A percentile compares a stretch with the other conserved stretches of the same genome.
These are phyloP conservation scores for Leuciscus waleckii DNA, from an alignment of 2,797 vertebrate genomes.

Conservation along the genomic window DNA sequence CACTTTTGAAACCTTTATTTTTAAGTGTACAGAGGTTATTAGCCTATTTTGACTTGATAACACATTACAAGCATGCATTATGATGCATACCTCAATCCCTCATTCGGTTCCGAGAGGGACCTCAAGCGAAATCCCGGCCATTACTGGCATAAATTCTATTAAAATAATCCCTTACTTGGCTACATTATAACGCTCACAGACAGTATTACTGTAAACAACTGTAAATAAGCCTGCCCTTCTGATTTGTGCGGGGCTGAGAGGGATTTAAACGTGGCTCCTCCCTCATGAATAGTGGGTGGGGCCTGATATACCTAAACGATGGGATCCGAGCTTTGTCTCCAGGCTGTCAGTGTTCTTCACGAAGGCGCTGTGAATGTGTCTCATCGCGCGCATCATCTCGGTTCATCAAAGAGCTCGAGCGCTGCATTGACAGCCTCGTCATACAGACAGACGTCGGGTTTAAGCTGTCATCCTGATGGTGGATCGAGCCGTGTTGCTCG, in stretches of 20 bases:
- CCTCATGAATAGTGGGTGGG: conserved; percentile 72
- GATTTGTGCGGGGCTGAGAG: conserved; percentile 51
- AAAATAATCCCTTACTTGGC: conserved; percentile 1
- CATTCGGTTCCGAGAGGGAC: background rate
- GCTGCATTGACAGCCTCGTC: conserved; percentile 24
- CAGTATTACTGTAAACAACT: conserved; percentile 36
- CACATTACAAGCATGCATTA: too few species aligned
- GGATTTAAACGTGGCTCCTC: conserved; percentile 74
- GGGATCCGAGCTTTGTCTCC: conserved; percentile 73
- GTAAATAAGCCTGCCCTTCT: conserved; percentile 35
- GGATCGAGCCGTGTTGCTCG: conserved; percentile 39
- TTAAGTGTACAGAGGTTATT: background rate
- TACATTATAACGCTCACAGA: conserved; percentile 3
- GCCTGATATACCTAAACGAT: conserved; percentile 77
- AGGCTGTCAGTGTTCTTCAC: conserved; percentile 72
- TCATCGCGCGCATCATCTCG: conserved; percentile 10
- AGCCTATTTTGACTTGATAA: background rate
- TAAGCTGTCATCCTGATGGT: conserved; percentile 28
- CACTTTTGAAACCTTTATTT: background rate
- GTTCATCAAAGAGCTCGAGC: background rate
- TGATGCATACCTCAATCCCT: background rate
- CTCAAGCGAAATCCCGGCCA: background rate
- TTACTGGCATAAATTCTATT: background rate
- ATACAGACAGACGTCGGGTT: background rate
- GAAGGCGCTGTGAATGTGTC: background rate